phyloP scores from a whole-genome alignment of 2,888 invertebrate genomes.

The Furcula furcula region DNA sequence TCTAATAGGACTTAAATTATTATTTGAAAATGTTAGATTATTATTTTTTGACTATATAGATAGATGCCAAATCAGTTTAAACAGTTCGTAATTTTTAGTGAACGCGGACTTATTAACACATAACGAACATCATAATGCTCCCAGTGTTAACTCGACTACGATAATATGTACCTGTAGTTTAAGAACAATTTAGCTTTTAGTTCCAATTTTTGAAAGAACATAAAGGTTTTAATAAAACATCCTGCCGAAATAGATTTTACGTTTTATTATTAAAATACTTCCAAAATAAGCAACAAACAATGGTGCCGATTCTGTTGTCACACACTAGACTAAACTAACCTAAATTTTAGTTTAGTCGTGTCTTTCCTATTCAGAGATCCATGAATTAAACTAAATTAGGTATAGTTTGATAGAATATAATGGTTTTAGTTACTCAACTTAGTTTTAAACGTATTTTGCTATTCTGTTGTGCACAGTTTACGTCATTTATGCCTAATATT shows the following conservation, averaged over 20 bases:
- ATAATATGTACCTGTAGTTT: constrained; percentile 28
- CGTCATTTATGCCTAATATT: too few species aligned
- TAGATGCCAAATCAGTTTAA: constrained; percentile 42
- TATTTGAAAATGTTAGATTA: constrained; percentile 15
- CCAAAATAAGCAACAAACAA: constrained; percentile 81
- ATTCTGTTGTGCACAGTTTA: too few species aligned
- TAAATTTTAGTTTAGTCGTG: too few species aligned
- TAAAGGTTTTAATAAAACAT: constrained; percentile 70
- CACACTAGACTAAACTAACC: too few species aligned
- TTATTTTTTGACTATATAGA: constrained; percentile 32
- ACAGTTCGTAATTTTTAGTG: constrained; percentile 18
- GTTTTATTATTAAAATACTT: constrained; percentile 76
- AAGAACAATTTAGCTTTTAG: constrained; percentile 42
- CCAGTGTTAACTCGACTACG: neutral
- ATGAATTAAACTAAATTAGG: too few species aligned
- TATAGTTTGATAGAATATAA: too few species aligned
- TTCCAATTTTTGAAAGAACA: constrained; percentile 44
- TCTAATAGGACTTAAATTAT: constrained; percentile 26
- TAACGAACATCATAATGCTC: neutral
- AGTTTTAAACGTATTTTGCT: too few species aligned
- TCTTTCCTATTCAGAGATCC: too few species aligned
- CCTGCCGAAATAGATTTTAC: constrained; percentile 59
- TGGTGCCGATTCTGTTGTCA: too few species aligned
- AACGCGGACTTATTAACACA: too few species aligned
- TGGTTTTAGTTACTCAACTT: too few species aligned